Base-by-base conservation (phyloP, 1,140 invertebrate genomes). In the Pseudomyrmex cubaensis region DNA sequence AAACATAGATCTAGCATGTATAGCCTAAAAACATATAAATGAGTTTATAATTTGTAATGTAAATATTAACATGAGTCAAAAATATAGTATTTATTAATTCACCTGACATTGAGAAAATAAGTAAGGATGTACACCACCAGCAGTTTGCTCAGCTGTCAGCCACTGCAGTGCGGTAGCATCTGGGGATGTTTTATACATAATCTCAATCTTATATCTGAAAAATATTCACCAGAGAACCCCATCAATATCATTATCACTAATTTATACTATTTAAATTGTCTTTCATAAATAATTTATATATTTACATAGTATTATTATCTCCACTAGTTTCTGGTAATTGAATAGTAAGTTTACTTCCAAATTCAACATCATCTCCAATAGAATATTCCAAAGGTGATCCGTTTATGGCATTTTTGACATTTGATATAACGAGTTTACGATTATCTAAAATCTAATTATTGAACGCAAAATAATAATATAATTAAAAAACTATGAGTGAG, bases 61-160 rank as follows among this genome's bases (percentile, higher is more conserved):
- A 20, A 22, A 62, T 15, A 5, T 83, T 84, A 57, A 61, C 59
- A 57, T 44, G 17, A 2, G 78, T 89, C 52, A 52, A 44, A 72
- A 84, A 62, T 73, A 59, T 73, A 35, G 70, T 76, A 56, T 66
- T 54, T 75, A 20, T 44, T 35, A 15, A 66, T 61, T 92, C 95
- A 97, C 97, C 95, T 98, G 96, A 94, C 98, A 98, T 93, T 99
- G 98, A 85, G 97, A 98, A 94, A 98, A 99, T 84, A 99, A 91
- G 93, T 98, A 99, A 0, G 98, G 98, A 90, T 97, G 95, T 85
- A 96, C 95, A 94, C 98, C 97, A 61, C 98, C 98, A 7, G 97
- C 96, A 15, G 98, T 99, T 94, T 99, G 98, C 85, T 97, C 95
- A 12, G 98, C 96, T 74, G 95, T 95, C 50, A 99, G 91, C 98